Evolutionary conservation across 2,888 invertebrate species (phyloP).

Genomic region (Glyphotaelius pellucidus): DNA sequence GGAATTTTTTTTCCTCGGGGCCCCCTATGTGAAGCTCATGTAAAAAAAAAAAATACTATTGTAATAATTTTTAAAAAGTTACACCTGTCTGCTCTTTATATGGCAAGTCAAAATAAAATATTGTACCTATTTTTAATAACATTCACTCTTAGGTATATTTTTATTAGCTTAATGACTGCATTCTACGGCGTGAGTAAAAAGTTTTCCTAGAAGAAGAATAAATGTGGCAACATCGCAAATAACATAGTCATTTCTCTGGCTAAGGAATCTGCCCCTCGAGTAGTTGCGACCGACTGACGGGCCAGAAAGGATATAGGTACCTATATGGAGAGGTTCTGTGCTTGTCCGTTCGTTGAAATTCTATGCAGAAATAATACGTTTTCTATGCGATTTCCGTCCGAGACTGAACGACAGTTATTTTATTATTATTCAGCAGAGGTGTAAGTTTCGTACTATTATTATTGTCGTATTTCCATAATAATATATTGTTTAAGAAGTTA

Average conservation of each 20-base stretch:
- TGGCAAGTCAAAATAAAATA: too few species aligned
- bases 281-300: slow-evolving; percentile 4
- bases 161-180: not conserved
- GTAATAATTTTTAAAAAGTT: too few species aligned
- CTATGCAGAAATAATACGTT: not conserved
- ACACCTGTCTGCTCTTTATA: too few species aligned
- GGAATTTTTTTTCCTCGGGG: too few species aligned
- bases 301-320: slow-evolving; percentile 6
- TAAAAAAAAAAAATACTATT: too few species aligned
- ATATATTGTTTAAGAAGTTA: not conserved
- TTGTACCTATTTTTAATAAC: not conserved
- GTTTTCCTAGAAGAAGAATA: not conserved
- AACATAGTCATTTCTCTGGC: slow-evolving; percentile 11
- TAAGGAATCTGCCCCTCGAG: slow-evolving; percentile 29
- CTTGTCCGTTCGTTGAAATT: slow-evolving; percentile 28
- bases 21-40: too few species aligned
- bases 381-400: not conserved
- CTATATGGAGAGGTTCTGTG: slow-evolving; percentile 1
- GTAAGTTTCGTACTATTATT: not conserved
- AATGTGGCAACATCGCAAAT: slow-evolving; percentile 19
- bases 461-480: not conserved
- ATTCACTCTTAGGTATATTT: not conserved
- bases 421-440: not conserved
- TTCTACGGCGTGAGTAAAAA: not conserved
- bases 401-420: not conserved